Evolutionary conservation across 2,888 invertebrate genomes (phyloP), one percentile per base, ranked within the genome.

Genomic region (Habroteleia sp.): DNA sequence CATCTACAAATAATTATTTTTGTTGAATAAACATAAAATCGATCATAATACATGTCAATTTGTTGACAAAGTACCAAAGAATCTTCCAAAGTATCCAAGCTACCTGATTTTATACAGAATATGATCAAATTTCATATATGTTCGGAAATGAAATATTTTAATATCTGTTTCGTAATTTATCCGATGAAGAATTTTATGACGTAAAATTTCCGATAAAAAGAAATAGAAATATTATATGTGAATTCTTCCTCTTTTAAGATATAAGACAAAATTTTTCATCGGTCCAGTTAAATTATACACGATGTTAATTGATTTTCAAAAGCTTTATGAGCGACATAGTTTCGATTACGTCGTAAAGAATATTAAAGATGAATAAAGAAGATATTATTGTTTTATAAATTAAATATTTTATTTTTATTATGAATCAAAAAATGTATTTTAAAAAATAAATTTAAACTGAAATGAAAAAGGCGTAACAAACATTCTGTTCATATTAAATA

Each of bases 31-130:
- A 37, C 52, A 33, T 42, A 33, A 65, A 63, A 42, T 42, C 27
- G 27, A 37, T 5, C 1, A 8, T 8, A 42, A 4, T 25, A 11
- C 17, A 17, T 54, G 11, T 54, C 54, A 25, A 25, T 58, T 25
- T 33, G 44, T 35, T 44, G 44, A 35, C 7, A 4, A 27, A 8
- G 25, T 52, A 33, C 13, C 33, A 41, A 39, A 68, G 13, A 39
- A 68, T 33, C 50, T 58, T 42, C 37, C 69, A 35, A 50, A 60
- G 27, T 44, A 42, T 60, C 16, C 60, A 35, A 16, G 60, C n/a
- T 69, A 69, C 50, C 69, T 69, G 60, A 69, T 60, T 60, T 58
- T 69, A 37, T 69, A 69, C 60, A 33, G n/a, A 42, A 14, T 7
- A 46, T 25, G 20, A 41, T 48, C 31, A 46, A 46, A 35, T 56